Percentiles rank a stretch among this genome's conserved stretches.
These are phyloP conservation scores for Aphodius sticticus DNA, from an alignment of 2,888 invertebrate species.

Conservation along the genomic window DNA sequence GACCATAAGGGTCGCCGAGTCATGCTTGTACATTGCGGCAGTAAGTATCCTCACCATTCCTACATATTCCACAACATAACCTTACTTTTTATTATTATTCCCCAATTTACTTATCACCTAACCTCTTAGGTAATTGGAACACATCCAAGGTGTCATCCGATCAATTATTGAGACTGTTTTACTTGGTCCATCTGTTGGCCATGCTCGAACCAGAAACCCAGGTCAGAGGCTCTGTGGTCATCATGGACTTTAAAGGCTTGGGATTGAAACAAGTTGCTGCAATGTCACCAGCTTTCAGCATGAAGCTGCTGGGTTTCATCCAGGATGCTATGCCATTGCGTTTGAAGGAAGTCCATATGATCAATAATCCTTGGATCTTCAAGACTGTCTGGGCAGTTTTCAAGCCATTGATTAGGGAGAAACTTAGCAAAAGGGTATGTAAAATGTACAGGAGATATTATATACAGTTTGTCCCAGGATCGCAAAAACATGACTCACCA, in stretches of 20 bases:
- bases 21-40: conserved; percentile 76
- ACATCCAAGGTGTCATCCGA: conserved; percentile 77
- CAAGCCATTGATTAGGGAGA: conserved; percentile 83
- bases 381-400: conserved; percentile 86
- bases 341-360: conserved; percentile 85
- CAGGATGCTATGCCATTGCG: conserved; percentile 88
- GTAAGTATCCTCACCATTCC: conserved; percentile 56
- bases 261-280: conserved; percentile 76
- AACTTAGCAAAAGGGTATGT: conserved; percentile 78
- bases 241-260: conserved; percentile 84
- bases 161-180: conserved; percentile 80
- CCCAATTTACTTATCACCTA: no score
- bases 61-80: background rate
- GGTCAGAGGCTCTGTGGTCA: conserved; percentile 80
- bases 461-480: no score
- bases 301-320: conserved; percentile 80
- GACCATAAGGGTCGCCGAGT: conserved; percentile 81
- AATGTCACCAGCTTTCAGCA: conserved; percentile 77
- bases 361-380: conserved; percentile 85
- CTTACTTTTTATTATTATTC: no score
- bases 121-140: conserved; percentile 72
- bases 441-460: background rate
- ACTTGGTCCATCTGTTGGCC: conserved; percentile 82
- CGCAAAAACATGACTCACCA: no score
- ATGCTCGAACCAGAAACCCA: conserved; percentile 79